A percentile compares a stretch with the other conserved stretches of the same genome.
These are phyloP conservation scores for Leptinotarsa rubiginosa DNA, from an alignment of 2,888 invertebrate genomes.

Conservation along the genomic window DNA sequence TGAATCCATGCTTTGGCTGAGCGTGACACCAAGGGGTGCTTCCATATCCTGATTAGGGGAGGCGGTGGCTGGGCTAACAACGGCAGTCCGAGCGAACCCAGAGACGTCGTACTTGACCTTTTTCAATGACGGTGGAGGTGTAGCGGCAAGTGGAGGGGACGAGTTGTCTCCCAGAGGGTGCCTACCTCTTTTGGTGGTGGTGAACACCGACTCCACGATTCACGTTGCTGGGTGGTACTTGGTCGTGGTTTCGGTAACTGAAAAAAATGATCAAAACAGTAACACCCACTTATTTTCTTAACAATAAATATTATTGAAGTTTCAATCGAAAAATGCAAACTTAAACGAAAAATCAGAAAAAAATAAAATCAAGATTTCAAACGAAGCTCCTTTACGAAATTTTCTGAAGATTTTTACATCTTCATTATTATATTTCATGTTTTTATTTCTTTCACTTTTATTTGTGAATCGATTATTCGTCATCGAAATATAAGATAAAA, in stretches of 20 bases:
- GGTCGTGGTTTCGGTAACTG: slow-evolving; percentile 1
- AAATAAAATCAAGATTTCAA: no score
- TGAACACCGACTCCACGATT: slow-evolving; percentile 67
- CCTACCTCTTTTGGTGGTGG: slow-evolving; percentile 67
- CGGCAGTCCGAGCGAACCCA: slow-evolving; percentile 55
- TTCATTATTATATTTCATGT: no score
- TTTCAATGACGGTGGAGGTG: slow-evolving; percentile 63
- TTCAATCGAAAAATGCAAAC: no score
- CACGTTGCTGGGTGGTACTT: slow-evolving; percentile 52
- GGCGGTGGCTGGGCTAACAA: slow-evolving; percentile 49
- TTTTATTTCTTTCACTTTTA: no score
- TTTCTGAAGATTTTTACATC: no score
- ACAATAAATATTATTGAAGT: no score
- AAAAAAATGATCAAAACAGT: background rate
- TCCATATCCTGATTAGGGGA: slow-evolving; percentile 69
- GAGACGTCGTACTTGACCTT: slow-evolving; percentile 65
- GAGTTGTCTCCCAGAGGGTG: slow-evolving; percentile 64
- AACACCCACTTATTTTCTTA: background rate
- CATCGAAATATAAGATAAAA: no score
- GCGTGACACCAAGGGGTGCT: slow-evolving; percentile 79
- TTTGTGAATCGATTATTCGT: no score
- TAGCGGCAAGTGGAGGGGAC: slow-evolving; percentile 54
- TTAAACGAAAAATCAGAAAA: no score
- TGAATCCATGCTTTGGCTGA: slow-evolving; percentile 98
- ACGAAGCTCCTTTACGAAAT: no score